A percentile compares a stretch with the other conserved stretches of the same genome.
These are phyloP conservation scores for Melitaea athalia DNA, from an alignment of 2,888 invertebrate species.

Conservation along the genomic window DNA sequence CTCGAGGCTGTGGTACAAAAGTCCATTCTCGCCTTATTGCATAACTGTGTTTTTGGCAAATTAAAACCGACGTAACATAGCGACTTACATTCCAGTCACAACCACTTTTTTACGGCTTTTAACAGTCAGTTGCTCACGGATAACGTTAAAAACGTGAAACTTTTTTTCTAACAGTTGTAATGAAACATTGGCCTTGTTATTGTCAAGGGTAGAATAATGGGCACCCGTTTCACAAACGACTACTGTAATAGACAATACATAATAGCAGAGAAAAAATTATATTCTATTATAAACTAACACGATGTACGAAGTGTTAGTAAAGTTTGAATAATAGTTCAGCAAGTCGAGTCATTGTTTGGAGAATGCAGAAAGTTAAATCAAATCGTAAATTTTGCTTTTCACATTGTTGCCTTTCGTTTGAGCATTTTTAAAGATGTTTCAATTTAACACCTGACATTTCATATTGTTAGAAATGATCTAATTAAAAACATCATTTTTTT, in stretches of 20 bases:
- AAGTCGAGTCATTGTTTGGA: constrained; percentile 22
- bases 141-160: constrained; percentile 23
- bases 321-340: constrained; percentile 35
- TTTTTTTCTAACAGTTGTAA: constrained; percentile 20
- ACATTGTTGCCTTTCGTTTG: constrained; percentile 19
- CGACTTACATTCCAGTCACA: constrained; percentile 9
- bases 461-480: not conserved
- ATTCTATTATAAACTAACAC: constrained; percentile 36
- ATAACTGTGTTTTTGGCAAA: not conserved
- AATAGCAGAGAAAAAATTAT: constrained; percentile 25
- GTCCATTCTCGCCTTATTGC: not conserved
- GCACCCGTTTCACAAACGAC: constrained; percentile 32
- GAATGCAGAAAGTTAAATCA: constrained; percentile 26
- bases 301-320: constrained; percentile 36
- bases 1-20: too few relatives aligned
- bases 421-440: constrained; percentile 26
- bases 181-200: constrained; percentile 33
- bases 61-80: not conserved
- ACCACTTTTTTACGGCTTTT: constrained; percentile 14
- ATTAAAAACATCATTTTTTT: not conserved
- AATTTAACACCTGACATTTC: constrained; percentile 1
- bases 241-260: constrained; percentile 31
- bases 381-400: constrained; percentile 29
- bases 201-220: constrained; percentile 28
- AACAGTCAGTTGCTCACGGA: constrained; percentile 22